phyloP scores from a whole-genome alignment of 2,113 vertebrate genomes.

The Myodes glareolus region DNA sequence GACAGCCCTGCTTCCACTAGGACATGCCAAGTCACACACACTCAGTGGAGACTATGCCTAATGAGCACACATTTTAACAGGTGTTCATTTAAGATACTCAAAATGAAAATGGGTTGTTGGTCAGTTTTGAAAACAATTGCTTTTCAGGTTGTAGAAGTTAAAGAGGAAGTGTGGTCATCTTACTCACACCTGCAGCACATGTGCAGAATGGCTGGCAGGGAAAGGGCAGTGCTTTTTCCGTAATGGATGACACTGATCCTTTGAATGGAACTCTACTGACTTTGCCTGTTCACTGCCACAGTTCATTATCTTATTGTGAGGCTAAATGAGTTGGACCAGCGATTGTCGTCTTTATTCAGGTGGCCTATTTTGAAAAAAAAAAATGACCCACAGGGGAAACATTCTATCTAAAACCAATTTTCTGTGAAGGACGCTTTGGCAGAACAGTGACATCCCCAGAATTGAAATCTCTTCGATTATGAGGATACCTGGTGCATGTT shows the following conservation, averaged over 20 bases:
- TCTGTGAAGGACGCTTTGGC: conserved; percentile 37
- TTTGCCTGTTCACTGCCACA: neutral
- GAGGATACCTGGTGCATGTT: neutral
- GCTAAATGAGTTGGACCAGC: conserved; percentile 45
- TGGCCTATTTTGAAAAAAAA: conserved; percentile 55
- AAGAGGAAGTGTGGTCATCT: neutral
- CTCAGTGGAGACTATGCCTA: neutral
- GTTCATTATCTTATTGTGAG: conserved; percentile 6
- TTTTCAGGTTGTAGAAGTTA: neutral
- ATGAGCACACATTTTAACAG: conserved; percentile 28
- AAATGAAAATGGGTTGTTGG: conserved; percentile 31
- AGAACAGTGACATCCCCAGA: conserved; percentile 29
- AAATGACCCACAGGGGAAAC: conserved; percentile 12
- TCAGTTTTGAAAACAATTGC: conserved; percentile 44
- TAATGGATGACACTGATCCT: neutral
- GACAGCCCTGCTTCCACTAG: conserved; percentile 21
- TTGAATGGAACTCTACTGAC: neutral
- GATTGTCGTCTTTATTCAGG: conserved; percentile 41
- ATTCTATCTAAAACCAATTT: conserved; percentile 45
- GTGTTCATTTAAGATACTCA: conserved; percentile 34
- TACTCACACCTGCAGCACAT: neutral
- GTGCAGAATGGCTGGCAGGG: neutral
- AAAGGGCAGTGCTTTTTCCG: neutral
- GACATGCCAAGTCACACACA: conserved; percentile 35
- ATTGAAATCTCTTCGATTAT: conserved; percentile 10